These are phyloP conservation scores for Clusia tigrina DNA, from an alignment of 2,888 invertebrate genomes.

Conservation along the genomic window DNA sequence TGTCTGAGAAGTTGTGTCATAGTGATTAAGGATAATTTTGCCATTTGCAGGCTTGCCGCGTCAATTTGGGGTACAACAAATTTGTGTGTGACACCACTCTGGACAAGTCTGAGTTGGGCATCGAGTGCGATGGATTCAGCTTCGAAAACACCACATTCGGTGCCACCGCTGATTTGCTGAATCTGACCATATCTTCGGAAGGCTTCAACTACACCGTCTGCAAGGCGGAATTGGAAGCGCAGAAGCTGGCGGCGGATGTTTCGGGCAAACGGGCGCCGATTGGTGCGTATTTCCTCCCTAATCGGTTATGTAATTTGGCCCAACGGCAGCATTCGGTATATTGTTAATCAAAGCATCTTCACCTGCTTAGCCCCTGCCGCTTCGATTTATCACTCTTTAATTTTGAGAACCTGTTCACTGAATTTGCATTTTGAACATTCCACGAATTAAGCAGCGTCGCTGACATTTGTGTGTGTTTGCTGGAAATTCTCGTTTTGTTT, in stretches of 20 bases:
- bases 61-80: constrained; percentile 58
- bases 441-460: background rate
- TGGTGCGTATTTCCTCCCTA: constrained; percentile 45
- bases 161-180: constrained; percentile 39
- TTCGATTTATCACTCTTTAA: background rate
- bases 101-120: constrained; percentile 55
- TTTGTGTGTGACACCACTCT: constrained; percentile 57
- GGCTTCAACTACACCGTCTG: constrained; percentile 61
- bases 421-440: constrained; percentile 4
- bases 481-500: constrained; percentile 30
- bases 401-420: background rate
- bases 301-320: background rate
- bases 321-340: background rate
- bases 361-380: background rate
- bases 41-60: constrained; percentile 53
- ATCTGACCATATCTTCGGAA: constrained; percentile 38
- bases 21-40: background rate
- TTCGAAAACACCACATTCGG: constrained; percentile 51
- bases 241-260: constrained; percentile 56
- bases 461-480: constrained; percentile 9
- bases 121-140: constrained; percentile 54
- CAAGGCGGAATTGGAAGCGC: constrained; percentile 62
- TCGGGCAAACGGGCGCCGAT: constrained; percentile 62
- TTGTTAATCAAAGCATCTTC: too few species aligned
- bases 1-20: background rate